phyloP scores from a whole-genome alignment of 2,888 invertebrate genomes.

The Eristalis tenax region DNA sequence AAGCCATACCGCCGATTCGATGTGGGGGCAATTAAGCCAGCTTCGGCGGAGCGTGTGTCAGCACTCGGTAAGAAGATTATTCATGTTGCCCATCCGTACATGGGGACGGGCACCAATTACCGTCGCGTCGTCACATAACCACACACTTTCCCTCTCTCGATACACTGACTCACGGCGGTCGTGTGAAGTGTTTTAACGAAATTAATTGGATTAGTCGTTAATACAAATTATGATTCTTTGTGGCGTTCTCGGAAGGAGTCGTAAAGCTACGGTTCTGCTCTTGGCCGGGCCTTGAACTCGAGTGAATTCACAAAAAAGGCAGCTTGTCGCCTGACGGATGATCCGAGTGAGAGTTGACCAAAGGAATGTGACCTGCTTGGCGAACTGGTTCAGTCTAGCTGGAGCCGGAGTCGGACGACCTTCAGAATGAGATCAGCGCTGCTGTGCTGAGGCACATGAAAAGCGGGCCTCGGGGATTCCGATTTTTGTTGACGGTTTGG shows the following conservation, averaged over 20 bases:
- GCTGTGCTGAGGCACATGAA: not conserved
- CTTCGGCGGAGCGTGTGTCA: constrained; percentile 31
- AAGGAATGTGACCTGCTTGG: not conserved
- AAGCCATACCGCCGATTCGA: not conserved
- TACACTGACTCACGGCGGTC: not conserved
- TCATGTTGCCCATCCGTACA: constrained; percentile 11
- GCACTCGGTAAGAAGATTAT: constrained; percentile 38
- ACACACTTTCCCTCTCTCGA: not conserved
- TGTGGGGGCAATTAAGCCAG: not conserved
- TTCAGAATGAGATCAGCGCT: not conserved
- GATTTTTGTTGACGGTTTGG: no score
- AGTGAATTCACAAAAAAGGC: not conserved
- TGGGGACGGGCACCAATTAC: constrained; percentile 10
- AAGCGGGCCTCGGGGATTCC: not conserved
- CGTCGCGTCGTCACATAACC: constrained; percentile 6
- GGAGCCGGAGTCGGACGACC: not conserved
- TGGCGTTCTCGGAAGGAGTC: constrained; percentile 11
- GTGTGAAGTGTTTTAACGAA: constrained; percentile 11
- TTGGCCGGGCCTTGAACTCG: not conserved
- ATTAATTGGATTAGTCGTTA: constrained; percentile 14
- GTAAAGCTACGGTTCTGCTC: not conserved
- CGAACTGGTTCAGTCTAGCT: not conserved
- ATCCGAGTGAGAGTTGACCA: not conserved
- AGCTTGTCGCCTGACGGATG: not conserved
- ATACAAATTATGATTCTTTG: constrained; percentile 14